Conservation (phyloP, 2,888 invertebrate genomes). For the Lapara coniferarum region DNA sequence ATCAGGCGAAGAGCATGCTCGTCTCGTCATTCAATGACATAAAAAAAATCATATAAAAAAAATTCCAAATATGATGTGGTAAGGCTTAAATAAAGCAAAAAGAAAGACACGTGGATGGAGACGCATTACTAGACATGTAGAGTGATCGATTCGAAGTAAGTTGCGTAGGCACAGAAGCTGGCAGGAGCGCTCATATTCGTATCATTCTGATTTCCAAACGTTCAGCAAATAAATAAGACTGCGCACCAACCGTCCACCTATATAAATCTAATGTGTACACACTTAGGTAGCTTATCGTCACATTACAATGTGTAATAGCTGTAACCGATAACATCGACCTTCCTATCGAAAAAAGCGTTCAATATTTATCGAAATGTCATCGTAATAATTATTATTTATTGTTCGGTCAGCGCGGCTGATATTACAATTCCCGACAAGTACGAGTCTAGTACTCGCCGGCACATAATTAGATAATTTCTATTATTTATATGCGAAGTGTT, state of each 20-base stretch:
- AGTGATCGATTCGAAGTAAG: not conserved
- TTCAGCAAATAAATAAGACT: constrained; percentile 26
- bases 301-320: constrained; percentile 76
- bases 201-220: constrained; percentile 10
- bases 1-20: no score
- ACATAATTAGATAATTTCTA: constrained; percentile 82
- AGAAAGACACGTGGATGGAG: no score
- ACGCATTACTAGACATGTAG: no score
- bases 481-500: constrained; percentile 78
- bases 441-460: constrained; percentile 63
- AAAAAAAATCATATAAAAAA: no score
- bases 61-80: no score
- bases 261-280: constrained; percentile 49
- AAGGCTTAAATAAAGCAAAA: no score
- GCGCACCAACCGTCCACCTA: constrained; percentile 25
- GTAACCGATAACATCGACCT: constrained; percentile 77
- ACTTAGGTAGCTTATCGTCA: constrained; percentile 71
- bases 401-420: constrained; percentile 51
- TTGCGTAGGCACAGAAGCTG: not conserved
- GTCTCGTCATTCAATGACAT: no score
- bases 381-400: constrained; percentile 65
- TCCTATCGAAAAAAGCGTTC: constrained; percentile 71
- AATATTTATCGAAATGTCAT: constrained; percentile 70
- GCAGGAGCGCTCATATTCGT: not conserved
- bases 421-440: constrained; percentile 71